Evolutionary conservation across 2,113 vertebrate genomes (phyloP), one percentile per base, ranked within the genome.

Genomic region (Fregata magnificens): DNA sequence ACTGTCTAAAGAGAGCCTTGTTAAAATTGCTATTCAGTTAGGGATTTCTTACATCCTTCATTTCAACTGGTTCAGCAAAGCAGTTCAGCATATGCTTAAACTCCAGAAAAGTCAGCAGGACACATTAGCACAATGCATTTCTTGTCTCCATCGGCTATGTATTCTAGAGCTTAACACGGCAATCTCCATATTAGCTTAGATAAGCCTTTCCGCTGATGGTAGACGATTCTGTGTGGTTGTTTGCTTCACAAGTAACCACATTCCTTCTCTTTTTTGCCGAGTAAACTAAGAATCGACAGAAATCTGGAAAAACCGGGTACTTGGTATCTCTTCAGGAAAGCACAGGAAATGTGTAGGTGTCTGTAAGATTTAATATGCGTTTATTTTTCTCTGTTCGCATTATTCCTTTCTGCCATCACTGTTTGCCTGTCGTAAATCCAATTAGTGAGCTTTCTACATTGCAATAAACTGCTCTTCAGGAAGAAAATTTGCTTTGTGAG

Each of bases 401-500:
- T 65, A 91, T 80, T 94, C 65, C 28, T 84, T 96, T 95, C 93
- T 91, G 24, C 81, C 24, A 73, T 80, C 70, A 13, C 66, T 77
- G 42, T 62, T 93, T 82, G 86, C 86, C 58, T 91, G 66, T 88
- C 17, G 5, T 95, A 95, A 96, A 95, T 96, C 86, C 91, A 96
- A 82, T 96, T 97, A 95, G 91, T 58, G 73, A 89, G 84, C 82
- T 95, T 95, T 80, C 78, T 82, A 47, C 87, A 80, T 94, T 82
- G 91, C 84, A 91, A 70, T 93, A 94, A 95, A 95, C 74, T 77
- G 87, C 58, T 97, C 86, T 90, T 93, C 70, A 52, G 82, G 59
- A 97, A 55, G 62, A 89, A 96, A 90, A 97, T 95, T 77, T 95
- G 66, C 88, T 88, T 94, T 94, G 78, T 85, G 78, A 88, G 81